Evolutionary conservation across 2,113 vertebrate species (phyloP).

Genomic region (Cinclus cinclus): DNA sequence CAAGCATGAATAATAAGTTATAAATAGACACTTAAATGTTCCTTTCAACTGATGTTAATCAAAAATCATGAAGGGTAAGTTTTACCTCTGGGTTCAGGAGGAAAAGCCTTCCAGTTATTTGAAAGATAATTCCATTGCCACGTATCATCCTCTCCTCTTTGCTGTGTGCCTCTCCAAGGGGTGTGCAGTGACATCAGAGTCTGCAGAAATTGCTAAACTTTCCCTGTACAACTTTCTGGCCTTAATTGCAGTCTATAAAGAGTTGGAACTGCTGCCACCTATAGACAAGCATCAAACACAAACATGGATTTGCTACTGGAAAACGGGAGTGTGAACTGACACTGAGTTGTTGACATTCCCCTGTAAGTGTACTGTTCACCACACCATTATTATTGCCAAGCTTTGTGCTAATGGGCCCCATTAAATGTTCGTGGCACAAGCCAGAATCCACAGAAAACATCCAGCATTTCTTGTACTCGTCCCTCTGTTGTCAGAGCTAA

Average conservation of each 20-base stretch:
- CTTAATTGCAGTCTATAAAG: neutral
- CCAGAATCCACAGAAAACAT: neutral
- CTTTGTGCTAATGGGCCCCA: neutral
- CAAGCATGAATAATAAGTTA: neutral
- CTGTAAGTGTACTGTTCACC: neutral
- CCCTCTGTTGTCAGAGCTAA: constrained; percentile 16
- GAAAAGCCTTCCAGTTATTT: neutral
- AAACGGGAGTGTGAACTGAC: neutral
- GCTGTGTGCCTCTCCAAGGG: neutral
- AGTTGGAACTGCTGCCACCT: constrained; percentile 54
- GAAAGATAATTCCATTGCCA: neutral
- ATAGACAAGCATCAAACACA: neutral
- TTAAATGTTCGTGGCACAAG: neutral
- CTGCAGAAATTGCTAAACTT: neutral
- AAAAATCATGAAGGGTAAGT: neutral
- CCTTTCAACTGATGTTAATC: neutral
- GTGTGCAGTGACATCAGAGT: neutral
- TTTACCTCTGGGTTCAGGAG: neutral
- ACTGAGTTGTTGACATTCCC: neutral
- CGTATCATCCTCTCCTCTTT: neutral
- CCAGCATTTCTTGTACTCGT: neutral
- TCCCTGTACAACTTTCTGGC: neutral
- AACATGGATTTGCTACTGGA: neutral
- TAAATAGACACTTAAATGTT: neutral
- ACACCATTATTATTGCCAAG: neutral